Base-by-base conservation (phyloP, 2,888 invertebrate genomes). In the Abrostola tripartita region DNA sequence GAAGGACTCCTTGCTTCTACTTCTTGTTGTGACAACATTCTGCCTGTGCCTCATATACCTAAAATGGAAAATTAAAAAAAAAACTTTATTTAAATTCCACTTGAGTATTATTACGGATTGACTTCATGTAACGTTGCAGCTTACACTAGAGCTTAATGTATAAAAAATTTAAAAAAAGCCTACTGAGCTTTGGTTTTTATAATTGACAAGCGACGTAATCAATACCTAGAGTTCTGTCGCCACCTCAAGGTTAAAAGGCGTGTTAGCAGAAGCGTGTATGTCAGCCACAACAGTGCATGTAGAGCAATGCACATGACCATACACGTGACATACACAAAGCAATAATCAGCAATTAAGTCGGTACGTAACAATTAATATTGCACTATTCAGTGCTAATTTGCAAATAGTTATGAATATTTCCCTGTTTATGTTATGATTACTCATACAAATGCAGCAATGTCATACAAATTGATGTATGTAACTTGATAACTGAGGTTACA, bases 341-440 rank as follows among this genome's bases (percentile, higher is more conserved):
- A 12, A 55, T 8, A 59, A 68, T 68, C 40, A 68, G 56, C 63
- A 63, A 59, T 61, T 55, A 68, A 42, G 55, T 70, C 62, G 62
- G 69, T 66, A 72, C 7, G 37, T 63, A 74, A 68, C 40, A 67
- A 53, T 42, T 24, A 52, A 49, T 52, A 41, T 7, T 56, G 49
- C 53, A 57, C 24, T 47, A 47, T 62, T 37, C 42, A 61, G 60
- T 56, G 40, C 35, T 53, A 42, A 56, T 69, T 44, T 69, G 60
- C 50, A 65, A 53, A 50, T 38, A 59, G 52, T 50, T 58, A 67
- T 14, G 12, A 24, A 24, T 62, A 52, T 67, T 73, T 70, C 61
- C 68, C 61, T 73, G 53, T 73, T 66, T 53, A 53, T 12, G 9
- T 57, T 51, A 24, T 57, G 24, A 61, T 53, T 14, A 55, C 55